A percentile compares a stretch with the other conserved stretches of the same genome.
These are phyloP conservation scores for Acanthochromis polyacanthus DNA, from an alignment of 2,113 vertebrate species.

Conservation along the genomic window DNA sequence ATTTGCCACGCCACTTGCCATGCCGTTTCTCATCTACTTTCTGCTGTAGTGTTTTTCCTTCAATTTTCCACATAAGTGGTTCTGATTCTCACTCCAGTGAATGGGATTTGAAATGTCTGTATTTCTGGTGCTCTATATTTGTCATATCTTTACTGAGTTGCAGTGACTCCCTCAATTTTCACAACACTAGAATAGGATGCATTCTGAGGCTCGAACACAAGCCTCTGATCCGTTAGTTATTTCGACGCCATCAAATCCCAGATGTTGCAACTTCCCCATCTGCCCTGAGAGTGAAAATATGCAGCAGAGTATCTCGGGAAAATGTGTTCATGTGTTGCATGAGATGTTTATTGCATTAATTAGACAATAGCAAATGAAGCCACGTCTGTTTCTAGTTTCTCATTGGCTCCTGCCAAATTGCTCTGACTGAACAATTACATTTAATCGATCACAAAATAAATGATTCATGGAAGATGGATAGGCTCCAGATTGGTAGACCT, in stretches of 20 bases:
- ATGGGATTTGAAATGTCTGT: slow-evolving; percentile 69
- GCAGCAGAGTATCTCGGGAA: slow-evolving; percentile 86
- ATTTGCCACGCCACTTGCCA: slow-evolving; percentile 74
- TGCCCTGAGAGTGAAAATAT: slow-evolving; percentile 81
- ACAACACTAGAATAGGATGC: slow-evolving; percentile 31
- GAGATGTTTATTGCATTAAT: slow-evolving; percentile 97
- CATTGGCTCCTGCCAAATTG: slow-evolving; percentile 96
- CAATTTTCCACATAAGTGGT: slow-evolving; percentile 79
- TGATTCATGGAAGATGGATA: slow-evolving; percentile 99
- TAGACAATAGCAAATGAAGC: slow-evolving; percentile 98
- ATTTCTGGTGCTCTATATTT: slow-evolving; percentile 53
- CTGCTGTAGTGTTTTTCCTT: slow-evolving; percentile 73
- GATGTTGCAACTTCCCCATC: slow-evolving; percentile 91
- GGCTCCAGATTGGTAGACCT: slow-evolving; percentile 92
- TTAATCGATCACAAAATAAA: slow-evolving; percentile 99
- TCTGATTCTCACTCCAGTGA: slow-evolving; percentile 60
- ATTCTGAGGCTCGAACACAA: slow-evolving; percentile 64
- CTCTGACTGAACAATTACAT: slow-evolving; percentile 96
- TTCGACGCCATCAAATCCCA: slow-evolving; percentile 86
- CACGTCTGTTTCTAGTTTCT: slow-evolving; percentile 90
- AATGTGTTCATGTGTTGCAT: slow-evolving; percentile 93
- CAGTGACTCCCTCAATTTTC: slow-evolving; percentile 36
- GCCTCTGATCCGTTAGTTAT: slow-evolving; percentile 83
- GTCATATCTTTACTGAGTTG: slow-evolving; percentile 60
- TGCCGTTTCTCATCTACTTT: slow-evolving; percentile 72